Base-by-base conservation (phyloP, 2,113 vertebrate species). In the Seriola dumerili region DNA sequence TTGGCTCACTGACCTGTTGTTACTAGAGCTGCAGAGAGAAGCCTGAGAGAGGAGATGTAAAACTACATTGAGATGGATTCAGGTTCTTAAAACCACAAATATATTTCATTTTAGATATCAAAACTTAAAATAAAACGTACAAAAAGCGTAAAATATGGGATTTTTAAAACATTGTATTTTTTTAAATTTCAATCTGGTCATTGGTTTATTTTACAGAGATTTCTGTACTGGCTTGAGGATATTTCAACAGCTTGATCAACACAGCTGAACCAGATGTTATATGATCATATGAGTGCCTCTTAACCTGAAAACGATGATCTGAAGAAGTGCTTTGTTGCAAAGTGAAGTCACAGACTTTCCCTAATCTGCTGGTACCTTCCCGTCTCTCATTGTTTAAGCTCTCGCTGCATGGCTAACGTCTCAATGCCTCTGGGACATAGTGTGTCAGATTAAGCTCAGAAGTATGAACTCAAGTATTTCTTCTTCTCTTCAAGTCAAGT, bases 391-490 rank as follows among this genome's bases (percentile, higher is more conserved):
- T 72, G 69, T 82, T 82, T 54, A 38, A 72, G 69, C 59, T 81
- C 52, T 73, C 16, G 11, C 38, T 64, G 14, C 64, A 46, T 38
- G 5, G 63, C 29, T 50, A 67, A 61, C 3, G 4, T 10, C 46
- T 12, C 0, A 0, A 14, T 44, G 66, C 44, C 69, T 80, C 48
- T 42, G 52, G 70, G 72, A 71, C 50, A 32, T 32, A 48, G 6
- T 16, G 32, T 75, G 77, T 90, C 83, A 29, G 62, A 78, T 75
- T 57, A 68, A 50, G 48, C 12, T 34, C 42, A 85, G 85, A 61
- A 83, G 54, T 63, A 77, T 87, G 75, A 85, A 78, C 76, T 65
- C 66, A 69, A 85, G 72, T 50, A 76, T 78, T 87, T 85, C 38
- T 78, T 75, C 48, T 61, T 79, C 14, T 75, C 54, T 68, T 76